Evolutionary conservation across 2,888 invertebrate species (phyloP).

Genomic region (Zele albiditarsus): DNA sequence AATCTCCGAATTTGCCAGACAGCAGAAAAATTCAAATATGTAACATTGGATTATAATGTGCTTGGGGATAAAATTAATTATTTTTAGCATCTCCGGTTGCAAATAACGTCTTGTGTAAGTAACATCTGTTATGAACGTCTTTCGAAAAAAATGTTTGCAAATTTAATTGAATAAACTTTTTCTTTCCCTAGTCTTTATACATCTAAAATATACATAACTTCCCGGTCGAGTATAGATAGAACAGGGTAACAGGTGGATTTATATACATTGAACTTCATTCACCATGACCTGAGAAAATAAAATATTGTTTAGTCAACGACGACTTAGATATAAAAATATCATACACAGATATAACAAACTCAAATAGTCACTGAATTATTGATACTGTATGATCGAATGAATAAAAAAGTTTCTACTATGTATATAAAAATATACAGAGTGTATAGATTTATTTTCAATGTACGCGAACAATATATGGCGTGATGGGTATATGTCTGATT

Average conservation of each 20-base stretch:
- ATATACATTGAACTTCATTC: not conserved
- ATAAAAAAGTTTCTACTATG: not conserved
- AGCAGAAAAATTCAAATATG: no score
- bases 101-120: no score
- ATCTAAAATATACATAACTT: no score
- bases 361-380: not conserved
- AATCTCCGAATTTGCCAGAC: no score
- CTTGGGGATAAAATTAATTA: no score
- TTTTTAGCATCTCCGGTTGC: no score
- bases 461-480: not conserved
- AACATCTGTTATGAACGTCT: no score
- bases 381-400: not conserved
- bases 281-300: not conserved
- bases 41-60: no score
- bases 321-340: not conserved
- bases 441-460: constrained; percentile 8
- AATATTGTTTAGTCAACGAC: not conserved
- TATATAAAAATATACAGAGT: not conserved
- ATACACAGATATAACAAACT: not conserved
- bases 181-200: no score
- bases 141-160: no score
- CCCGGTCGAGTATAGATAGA: not conserved
- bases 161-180: no score
- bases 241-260: not conserved
- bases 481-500: constrained; percentile 25